phyloP scores from a whole-genome alignment of 2,113 vertebrate genomes.

The Limanda limanda region DNA sequence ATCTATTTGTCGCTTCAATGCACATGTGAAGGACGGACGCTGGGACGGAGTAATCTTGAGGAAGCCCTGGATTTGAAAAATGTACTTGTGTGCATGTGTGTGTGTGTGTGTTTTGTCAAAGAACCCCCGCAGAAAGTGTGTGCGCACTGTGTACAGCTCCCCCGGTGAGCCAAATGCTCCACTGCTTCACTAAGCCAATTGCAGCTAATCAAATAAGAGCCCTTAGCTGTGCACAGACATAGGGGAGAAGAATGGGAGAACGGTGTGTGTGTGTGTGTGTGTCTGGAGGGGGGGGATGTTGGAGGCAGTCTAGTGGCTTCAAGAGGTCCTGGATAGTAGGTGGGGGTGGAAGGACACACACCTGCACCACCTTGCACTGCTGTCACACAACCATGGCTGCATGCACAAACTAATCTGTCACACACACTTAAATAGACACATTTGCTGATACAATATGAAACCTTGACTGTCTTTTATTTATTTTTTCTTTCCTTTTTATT shows the following conservation, averaged over 20 bases:
- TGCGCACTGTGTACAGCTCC: conserved; percentile 52
- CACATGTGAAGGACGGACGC: conserved; percentile 21
- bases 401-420: conserved; percentile 2
- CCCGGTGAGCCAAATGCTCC: conserved; percentile 69
- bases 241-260: conserved; percentile 61
- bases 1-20: conserved; percentile 5
- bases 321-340: conserved; percentile 68
- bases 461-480: conserved; percentile 13
- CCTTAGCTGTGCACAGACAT: conserved; percentile 66
- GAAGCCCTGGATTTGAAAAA: conserved; percentile 5
- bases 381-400: conserved; percentile 27
- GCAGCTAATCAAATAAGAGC: conserved; percentile 80
- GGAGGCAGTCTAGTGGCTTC: conserved; percentile 67
- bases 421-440: not conserved
- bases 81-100: conserved; percentile 29
- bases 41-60: conserved; percentile 2
- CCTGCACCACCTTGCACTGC: conserved; percentile 36
- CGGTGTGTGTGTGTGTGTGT: conserved; percentile 43
- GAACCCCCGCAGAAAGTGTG: conserved; percentile 51
- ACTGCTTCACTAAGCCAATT: conserved; percentile 75
- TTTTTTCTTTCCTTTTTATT: not conserved
- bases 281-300: conserved; percentile 47
- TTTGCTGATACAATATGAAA: not conserved
- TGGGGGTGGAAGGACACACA: conserved; percentile 62
- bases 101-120: conserved; percentile 44